phyloP scores from a whole-genome alignment of 1,140 invertebrate genomes.

The Ladona fulva region DNA sequence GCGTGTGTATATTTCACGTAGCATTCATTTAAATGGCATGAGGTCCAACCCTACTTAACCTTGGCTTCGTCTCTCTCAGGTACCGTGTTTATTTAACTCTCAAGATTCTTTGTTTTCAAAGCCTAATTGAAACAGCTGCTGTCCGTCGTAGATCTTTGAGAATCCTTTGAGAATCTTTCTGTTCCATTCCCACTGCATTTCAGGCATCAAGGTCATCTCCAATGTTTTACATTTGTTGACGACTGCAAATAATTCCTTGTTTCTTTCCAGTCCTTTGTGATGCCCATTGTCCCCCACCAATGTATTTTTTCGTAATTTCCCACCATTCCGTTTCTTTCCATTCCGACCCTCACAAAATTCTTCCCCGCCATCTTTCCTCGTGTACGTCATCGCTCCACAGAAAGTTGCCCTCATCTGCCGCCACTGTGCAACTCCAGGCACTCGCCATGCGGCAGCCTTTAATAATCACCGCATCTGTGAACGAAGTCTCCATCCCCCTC shows the following conservation, averaged over 20 bases:
- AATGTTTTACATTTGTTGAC: no score
- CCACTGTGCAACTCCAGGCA: background rate
- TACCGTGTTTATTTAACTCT: no score
- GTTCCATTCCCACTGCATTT: no score
- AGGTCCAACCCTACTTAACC: no score
- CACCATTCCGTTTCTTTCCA: background rate
- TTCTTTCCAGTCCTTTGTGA: background rate
- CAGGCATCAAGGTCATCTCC: no score
- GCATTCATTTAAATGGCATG: no score
- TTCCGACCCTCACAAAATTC: background rate
- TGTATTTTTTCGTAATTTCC: background rate
- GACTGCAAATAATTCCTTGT: background rate
- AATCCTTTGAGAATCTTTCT: no score
- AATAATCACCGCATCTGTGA: slow-evolving; percentile 4
- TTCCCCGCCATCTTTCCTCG: background rate
- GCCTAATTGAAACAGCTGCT: no score
- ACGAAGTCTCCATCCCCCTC: background rate
- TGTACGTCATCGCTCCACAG: background rate
- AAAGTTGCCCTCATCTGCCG: background rate
- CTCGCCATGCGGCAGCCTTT: background rate
- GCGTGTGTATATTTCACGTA: no score
- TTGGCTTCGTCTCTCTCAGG: no score
- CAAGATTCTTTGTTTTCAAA: no score
- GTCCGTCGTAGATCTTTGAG: no score
- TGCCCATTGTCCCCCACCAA: background rate